phyloP scores from a whole-genome alignment of 2,888 invertebrate species.

The Sicus ferrugineus region DNA sequence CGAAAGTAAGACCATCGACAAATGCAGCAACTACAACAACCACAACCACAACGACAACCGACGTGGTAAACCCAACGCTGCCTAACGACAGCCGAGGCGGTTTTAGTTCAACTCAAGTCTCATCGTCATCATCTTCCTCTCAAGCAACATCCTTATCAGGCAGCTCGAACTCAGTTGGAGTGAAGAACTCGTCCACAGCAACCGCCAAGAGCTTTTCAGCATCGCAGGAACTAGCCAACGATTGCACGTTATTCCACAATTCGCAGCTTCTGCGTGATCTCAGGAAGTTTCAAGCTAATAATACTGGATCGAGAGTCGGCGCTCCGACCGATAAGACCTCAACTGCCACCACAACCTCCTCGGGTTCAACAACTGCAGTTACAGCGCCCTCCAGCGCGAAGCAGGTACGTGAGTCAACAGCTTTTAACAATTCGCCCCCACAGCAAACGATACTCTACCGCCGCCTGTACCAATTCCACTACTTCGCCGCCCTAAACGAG shows the following conservation, averaged over 20 bases:
- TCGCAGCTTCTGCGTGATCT: conserved; percentile 30
- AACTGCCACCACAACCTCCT: conserved; percentile 5
- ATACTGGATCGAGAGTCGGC: not conserved
- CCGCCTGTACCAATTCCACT: conserved; percentile 34
- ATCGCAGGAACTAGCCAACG: conserved; percentile 39
- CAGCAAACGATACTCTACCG: conserved; percentile 33
- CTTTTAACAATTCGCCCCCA: not conserved
- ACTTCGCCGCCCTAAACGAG: conserved; percentile 35
- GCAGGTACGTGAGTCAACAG: conserved; percentile 16
- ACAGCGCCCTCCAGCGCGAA: conserved; percentile 10
- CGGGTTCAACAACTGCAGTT: conserved; percentile 15
- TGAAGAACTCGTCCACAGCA: not conserved
- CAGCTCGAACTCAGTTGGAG: not conserved
- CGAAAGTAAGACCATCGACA: not conserved
- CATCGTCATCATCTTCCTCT: not conserved
- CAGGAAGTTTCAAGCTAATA: conserved; percentile 2
- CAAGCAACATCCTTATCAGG: no score
- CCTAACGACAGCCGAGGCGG: not conserved
- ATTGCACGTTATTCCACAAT: conserved; percentile 41
- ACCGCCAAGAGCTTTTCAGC: conserved; percentile 26
- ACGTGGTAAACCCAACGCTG: not conserved
- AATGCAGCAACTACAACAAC: not conserved
- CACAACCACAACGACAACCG: not conserved
- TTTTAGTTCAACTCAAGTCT: not conserved
- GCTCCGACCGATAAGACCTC: not conserved